Evolutionary conservation across 2,888 invertebrate species (phyloP).

Genomic region (Cantharis rufa): DNA sequence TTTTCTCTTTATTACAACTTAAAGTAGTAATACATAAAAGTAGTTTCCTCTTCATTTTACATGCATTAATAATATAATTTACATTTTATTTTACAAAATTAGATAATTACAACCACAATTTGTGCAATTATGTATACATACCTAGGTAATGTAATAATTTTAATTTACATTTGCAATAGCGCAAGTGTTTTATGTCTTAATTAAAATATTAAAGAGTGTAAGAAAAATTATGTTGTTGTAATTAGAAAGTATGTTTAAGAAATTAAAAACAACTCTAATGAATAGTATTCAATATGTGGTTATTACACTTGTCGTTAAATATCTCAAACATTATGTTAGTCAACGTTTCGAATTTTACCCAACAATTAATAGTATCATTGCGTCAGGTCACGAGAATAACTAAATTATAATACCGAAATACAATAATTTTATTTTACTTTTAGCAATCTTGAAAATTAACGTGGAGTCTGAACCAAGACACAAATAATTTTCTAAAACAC

Average conservation of each 20-base stretch:
- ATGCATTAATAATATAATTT: background rate
- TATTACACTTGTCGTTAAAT: background rate
- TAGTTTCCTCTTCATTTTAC: background rate
- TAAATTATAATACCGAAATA: too few species aligned
- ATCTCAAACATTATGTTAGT: background rate
- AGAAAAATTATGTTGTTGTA: background rate
- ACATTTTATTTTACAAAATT: background rate
- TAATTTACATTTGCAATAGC: background rate
- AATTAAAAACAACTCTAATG: background rate
- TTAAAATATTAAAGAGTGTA: background rate
- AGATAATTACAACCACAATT: background rate
- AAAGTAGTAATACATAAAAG: background rate
- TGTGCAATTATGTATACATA: background rate
- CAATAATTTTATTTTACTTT: too few species aligned
- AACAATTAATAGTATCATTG: too few species aligned
- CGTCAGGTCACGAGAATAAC: too few species aligned
- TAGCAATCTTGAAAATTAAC: too few species aligned
- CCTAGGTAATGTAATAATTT: background rate
- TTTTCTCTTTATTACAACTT: background rate
- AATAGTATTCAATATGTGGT: background rate
- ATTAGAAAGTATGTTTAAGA: background rate
- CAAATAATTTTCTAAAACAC: too few species aligned
- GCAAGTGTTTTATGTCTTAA: background rate
- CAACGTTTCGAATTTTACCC: background rate
- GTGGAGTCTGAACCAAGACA: too few species aligned